These are phyloP conservation scores for Pseudomugil gertrudae DNA, from an alignment of 2,797 vertebrate species.

Conservation along the genomic window DNA sequence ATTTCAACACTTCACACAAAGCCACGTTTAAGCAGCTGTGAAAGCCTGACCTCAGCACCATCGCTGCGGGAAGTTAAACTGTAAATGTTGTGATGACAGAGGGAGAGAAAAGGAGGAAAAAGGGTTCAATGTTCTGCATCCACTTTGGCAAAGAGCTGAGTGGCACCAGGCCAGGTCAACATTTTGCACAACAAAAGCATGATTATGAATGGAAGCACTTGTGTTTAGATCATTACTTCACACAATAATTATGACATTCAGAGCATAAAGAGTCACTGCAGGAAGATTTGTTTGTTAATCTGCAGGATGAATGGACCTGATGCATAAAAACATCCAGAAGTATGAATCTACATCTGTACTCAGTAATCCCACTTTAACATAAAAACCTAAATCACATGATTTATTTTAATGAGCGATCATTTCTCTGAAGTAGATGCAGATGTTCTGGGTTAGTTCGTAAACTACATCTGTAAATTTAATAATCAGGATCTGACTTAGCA, in stretches of 20 bases:
- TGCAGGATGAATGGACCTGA: slow-evolving; percentile 71
- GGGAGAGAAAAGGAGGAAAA: slow-evolving; percentile 32
- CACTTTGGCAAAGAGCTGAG: slow-evolving; percentile 66
- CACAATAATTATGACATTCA: slow-evolving; percentile 79
- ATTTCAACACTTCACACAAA: slow-evolving; percentile 39
- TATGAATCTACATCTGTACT: too few species aligned
- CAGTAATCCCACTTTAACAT: too few species aligned
- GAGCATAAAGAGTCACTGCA: slow-evolving; percentile 78
- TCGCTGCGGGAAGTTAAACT: slow-evolving; percentile 54
- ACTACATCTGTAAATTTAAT: too few species aligned
- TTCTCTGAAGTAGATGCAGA: too few species aligned
- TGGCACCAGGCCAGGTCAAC: slow-evolving; percentile 68
- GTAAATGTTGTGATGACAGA: slow-evolving; percentile 45
- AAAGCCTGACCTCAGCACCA: slow-evolving; percentile 38
- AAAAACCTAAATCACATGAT: too few species aligned
- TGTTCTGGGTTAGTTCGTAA: too few species aligned
- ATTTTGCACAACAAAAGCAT: slow-evolving; percentile 74
- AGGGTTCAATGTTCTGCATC: slow-evolving; percentile 70
- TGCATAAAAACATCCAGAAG: slow-evolving; percentile 49
- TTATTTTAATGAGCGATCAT: too few species aligned
- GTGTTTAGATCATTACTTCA: slow-evolving; percentile 79
- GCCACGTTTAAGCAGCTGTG: slow-evolving; percentile 35
- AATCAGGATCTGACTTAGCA: too few species aligned
- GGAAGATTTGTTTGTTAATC: slow-evolving; percentile 76
- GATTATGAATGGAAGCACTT: slow-evolving; percentile 80